These are phyloP conservation scores for Onychostoma macrolepis DNA, from an alignment of 2,113 vertebrate genomes.

Conservation along the genomic window DNA sequence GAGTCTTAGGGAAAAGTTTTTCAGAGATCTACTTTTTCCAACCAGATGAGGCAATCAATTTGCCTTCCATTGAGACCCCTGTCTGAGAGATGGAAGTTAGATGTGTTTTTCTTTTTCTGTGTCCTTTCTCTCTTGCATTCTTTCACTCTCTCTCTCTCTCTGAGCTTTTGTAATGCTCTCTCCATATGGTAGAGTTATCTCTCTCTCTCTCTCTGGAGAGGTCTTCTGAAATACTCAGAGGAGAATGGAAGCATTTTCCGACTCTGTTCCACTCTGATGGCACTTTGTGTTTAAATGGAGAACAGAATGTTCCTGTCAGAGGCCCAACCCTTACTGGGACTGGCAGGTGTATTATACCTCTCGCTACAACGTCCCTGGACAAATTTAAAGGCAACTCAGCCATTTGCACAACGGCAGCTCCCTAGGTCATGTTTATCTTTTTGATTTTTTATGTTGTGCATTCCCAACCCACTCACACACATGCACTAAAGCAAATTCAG, in stretches of 20 bases:
- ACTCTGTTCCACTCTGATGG: slow-evolving; percentile 75
- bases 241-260: slow-evolving; percentile 60
- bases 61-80: slow-evolving; percentile 50
- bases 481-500: not conserved
- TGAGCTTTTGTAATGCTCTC: slow-evolving; percentile 51
- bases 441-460: not conserved
- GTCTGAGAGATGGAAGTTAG: slow-evolving; percentile 32
- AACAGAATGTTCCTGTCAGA: slow-evolving; percentile 77
- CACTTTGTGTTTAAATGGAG: slow-evolving; percentile 76
- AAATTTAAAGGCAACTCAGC: slow-evolving; percentile 75
- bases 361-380: slow-evolving; percentile 74
- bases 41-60: slow-evolving; percentile 79
- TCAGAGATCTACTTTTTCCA: slow-evolving; percentile 76
- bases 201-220: slow-evolving; percentile 48
- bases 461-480: slow-evolving; percentile 17
- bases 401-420: slow-evolving; percentile 64
- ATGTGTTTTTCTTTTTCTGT: slow-evolving; percentile 47
- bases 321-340: slow-evolving; percentile 71
- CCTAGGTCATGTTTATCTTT: slow-evolving; percentile 46
- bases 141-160: slow-evolving; percentile 52
- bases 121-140: slow-evolving; percentile 30
- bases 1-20: slow-evolving; percentile 74
- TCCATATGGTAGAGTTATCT: slow-evolving; percentile 34
- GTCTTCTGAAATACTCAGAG: slow-evolving; percentile 58
- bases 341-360: slow-evolving; percentile 80